Evolutionary conservation across 2,113 vertebrate genomes (phyloP), one percentile per base, ranked within the genome.

Genomic region (Tretioscincus oriximinensis): DNA sequence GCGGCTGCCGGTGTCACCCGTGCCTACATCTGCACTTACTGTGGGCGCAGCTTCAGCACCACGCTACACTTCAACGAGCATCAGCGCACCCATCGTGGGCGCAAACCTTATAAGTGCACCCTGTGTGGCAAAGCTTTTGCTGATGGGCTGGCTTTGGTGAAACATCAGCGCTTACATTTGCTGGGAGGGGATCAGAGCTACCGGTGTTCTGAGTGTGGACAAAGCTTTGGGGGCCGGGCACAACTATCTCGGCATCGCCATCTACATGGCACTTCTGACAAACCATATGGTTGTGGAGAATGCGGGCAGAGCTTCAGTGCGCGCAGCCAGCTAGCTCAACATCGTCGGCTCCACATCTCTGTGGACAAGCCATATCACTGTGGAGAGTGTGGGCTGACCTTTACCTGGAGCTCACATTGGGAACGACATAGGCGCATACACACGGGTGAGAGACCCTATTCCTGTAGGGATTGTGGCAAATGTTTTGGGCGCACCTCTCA

Each of bases 351-450:
- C 1, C 87, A 87, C 1, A 67, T 58, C 9, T 12, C 79, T 3
- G 28, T 77, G 0, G n/a, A 81, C 0, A 77, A 82, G 0, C 89
- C 92, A 0, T 91, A 88, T 2, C 87, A 69, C 0, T 93, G 92
- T 29, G 60, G 81, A 0, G 86, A 89, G 3, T 92, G 94, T 5
- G 85, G 90, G 1, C 88, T 94, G 76, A 91, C 64, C 1, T 93
- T 96, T 49, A 85, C 90, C 1, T 89, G 86, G 87, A 81, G 72
- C 78, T 90, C 85, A 60, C 91, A n/a, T 63, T 92, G 98, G 86
- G 94, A 96, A 0, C 95, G 97, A 2, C 98, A 99, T 84, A 95
- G 94, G 0, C 95, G 96, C 0, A 97, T 96, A 2, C 97, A 98
- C 89, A 97, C 96, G 0, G 97, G 97, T 0, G 96, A 98, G 29